Base-by-base conservation (phyloP, 2,113 vertebrate species). In the Heterochromis multidens region DNA sequence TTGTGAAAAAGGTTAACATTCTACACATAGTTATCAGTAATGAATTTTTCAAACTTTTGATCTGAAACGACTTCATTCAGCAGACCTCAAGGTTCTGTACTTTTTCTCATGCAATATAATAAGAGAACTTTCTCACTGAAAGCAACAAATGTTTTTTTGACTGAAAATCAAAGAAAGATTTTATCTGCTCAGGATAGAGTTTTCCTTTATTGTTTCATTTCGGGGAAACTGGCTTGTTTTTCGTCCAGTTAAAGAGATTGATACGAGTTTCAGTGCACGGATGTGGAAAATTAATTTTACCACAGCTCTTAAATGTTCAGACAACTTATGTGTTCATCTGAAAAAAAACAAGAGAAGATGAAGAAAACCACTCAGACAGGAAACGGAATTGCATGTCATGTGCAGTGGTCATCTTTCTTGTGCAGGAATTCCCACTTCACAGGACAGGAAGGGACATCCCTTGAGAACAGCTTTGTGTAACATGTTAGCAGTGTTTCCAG, bases 371-470 rank as follows among this genome's bases (percentile, higher is more conserved):
- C 19, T n/a, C 63, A 19, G 76, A 62, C 54, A 78, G 52, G 10
- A 52, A 1, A 31, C 52, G 77, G 23, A 29, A 61, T 33, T n/a
- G 10, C 25, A 35, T 6, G 35, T 52, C 33, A n/a, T 60, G 37
- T 35, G 49, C 25, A 80, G 11, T 63, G 77, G 19, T 83, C 57
- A 67, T 84, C 46, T 81, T 74, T 77, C 63, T 77, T 63, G 37
- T 59, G 21, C 78, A 74, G 76, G 83, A 84, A 82, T 72, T 82
- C 57, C 83, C 46, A 37, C 17, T 77, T 79, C n/a, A 83, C 25
- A 80, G 70, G 84, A 80, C 49, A 56, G 82, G 10, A 78, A 77
- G 56, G 3, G 49, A 52, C 11, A 37, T 84, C 80, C 61, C 58
- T n/a, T 77, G 72, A 52, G 78, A 84, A 16, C 25, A 8, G 35